Base-by-base conservation (phyloP, 2,113 vertebrate species). In the Trematomus loennbergii region DNA sequence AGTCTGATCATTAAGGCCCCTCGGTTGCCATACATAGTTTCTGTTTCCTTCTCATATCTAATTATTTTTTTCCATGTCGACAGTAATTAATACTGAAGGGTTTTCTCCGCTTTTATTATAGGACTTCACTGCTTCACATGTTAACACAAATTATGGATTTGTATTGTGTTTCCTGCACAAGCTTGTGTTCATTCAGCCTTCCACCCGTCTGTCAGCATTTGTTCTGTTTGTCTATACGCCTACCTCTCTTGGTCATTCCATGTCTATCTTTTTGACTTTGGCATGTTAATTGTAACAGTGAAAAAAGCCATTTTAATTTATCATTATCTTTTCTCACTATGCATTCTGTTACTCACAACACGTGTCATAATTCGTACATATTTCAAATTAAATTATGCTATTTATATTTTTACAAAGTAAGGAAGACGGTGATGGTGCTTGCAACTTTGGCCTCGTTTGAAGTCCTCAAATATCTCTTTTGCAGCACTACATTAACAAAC, bases 1-100 rank as follows among this genome's bases (percentile, higher is more conserved):
- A 85, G 88, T 84, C 83, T 83, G 85, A 94, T 94, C 87, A 93
- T 95, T 94, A 95, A 77, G 61, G 81, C 72, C 68, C 75, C 58
- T 81, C 18, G 50, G 67, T 90, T 90, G 64, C 91, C 89, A 93
- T 93, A 93, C 94, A 94, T 94, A 93, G 90, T 89, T 87, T 89
- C 57, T 78, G 58, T 85, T 91, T 78, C 84, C 73, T 69, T 57
- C 78, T 80, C 75, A 70, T 85, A 85, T 91, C 84, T 93, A 90
- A 94, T 95, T 93, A 92, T 82, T 82, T 89, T 92, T 82, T 90
- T 89, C 62, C 73, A 63, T 87, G 76, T 82, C 45, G 40, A 80
- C 86, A 74, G 70, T 94, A 94, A 94, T 92, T 91, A 92, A 92
- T 81, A 81, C 63, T 71, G 78, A 81, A n/a, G 22, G 58, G 78